A percentile compares a stretch with the other conserved stretches of the same genome.
Evolutionary conservation across 2,888 invertebrate genomes (phyloP).

Genomic region (Agrochola macilenta): DNA sequence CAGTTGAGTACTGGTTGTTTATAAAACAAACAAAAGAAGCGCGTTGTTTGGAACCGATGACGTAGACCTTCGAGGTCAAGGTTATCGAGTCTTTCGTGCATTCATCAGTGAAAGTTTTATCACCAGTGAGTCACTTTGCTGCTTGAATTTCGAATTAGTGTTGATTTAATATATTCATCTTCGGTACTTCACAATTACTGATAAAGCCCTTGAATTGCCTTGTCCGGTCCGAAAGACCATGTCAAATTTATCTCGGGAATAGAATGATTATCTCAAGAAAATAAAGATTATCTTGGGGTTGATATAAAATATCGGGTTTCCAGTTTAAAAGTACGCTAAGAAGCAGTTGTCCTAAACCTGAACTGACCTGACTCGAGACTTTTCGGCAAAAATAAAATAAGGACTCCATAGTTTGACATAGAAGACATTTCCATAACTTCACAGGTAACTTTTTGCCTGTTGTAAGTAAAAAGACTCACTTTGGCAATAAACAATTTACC

Average conservation of each 20-base stretch:
- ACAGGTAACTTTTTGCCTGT: not conserved
- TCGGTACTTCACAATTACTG: not conserved
- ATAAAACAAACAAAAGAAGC: slow-evolving; percentile 37
- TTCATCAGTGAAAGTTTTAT: slow-evolving; percentile 52
- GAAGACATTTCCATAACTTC: not conserved
- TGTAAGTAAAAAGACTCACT: not conserved
- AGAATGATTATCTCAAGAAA: not conserved
- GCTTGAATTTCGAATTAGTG: slow-evolving; percentile 29
- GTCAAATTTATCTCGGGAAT: not conserved
- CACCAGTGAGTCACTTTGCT: slow-evolving; percentile 11
- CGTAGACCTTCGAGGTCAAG: slow-evolving; percentile 35
- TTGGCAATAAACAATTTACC: slow-evolving; percentile 31
- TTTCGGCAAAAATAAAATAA: not conserved
- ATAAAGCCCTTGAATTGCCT: not conserved
- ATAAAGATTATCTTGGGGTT: not conserved
- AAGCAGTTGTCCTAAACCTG: not conserved
- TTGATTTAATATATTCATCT: not conserved
- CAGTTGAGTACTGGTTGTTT: slow-evolving; percentile 21
- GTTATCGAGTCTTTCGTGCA: slow-evolving; percentile 35
- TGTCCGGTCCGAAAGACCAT: not conserved
- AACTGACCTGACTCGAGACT: not conserved
- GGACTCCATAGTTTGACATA: not conserved
- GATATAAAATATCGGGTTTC: not conserved
- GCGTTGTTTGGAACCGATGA: slow-evolving; percentile 38
- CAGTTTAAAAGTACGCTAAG: not conserved